Percentiles rank a stretch among this genome's conserved stretches.
phyloP scores from a whole-genome alignment of 2,888 invertebrate species.

The Lottia scabra region DNA sequence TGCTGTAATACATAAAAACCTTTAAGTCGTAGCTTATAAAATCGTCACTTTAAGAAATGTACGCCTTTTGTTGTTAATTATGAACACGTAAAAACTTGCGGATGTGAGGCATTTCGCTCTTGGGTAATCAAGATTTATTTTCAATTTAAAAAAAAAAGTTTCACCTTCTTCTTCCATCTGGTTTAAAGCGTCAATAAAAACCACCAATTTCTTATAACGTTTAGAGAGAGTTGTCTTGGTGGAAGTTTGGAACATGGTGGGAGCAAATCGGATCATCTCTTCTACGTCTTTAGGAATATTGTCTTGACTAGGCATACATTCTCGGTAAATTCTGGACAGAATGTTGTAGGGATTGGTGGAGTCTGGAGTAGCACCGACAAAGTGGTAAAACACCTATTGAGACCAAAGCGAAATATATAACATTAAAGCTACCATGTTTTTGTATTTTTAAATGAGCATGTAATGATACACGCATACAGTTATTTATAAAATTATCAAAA shows the following conservation, averaged over 20 bases:
- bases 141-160: background rate
- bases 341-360: conserved; percentile 41
- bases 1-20: no score
- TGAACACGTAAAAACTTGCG: no score
- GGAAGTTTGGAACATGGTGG: conserved; percentile 36
- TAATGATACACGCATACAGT: no score
- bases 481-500: no score
- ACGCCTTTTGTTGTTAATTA: no score
- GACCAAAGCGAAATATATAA: background rate
- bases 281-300: conserved; percentile 36
- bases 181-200: conserved; percentile 45
- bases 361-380: conserved; percentile 44
- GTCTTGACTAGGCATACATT: conserved; percentile 32
- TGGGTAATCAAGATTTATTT: background rate
- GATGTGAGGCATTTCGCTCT: no score
- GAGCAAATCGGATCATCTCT: conserved; percentile 38
- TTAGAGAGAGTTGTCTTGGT: conserved; percentile 20
- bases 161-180: conserved; percentile 46
- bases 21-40: no score
- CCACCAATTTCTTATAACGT: conserved; percentile 31
- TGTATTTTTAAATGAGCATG: no score
- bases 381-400: conserved; percentile 50
- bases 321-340: conserved; percentile 38
- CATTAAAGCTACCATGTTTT: no score
- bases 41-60: no score